These are phyloP conservation scores for Dasypus novemcinctus DNA, from an alignment of 2,113 vertebrate genomes.

Conservation along the genomic window DNA sequence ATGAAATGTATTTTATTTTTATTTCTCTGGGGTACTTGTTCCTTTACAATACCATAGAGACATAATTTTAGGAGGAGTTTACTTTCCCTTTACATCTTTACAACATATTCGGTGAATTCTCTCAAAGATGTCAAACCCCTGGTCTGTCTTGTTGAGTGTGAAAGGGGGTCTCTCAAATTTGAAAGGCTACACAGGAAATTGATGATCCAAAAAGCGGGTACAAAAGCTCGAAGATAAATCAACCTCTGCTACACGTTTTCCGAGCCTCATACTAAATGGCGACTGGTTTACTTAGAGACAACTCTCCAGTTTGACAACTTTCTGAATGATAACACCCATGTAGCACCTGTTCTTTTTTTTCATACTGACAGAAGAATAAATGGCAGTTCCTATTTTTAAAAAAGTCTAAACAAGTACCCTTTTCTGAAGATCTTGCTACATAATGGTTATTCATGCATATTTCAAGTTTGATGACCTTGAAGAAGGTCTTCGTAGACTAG, in stretches of 20 bases:
- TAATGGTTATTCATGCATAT: constrained; percentile 28
- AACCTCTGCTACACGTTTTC: not conserved
- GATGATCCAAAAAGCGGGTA: not conserved
- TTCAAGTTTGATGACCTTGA: constrained; percentile 28
- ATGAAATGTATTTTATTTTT: not conserved
- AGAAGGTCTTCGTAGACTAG: not conserved
- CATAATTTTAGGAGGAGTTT: not conserved
- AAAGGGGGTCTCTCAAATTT: not conserved
- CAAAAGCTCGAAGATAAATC: not conserved
- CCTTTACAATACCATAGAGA: not conserved
- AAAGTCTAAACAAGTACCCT: not conserved
- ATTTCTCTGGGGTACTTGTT: not conserved
- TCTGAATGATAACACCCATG: not conserved
- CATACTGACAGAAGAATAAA: not conserved
- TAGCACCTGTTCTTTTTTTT: constrained; percentile 6
- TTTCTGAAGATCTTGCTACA: not conserved
- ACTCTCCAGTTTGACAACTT: not conserved
- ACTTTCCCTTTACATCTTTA: constrained; percentile 1
- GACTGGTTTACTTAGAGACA: not conserved
- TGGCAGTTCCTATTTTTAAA: not conserved
- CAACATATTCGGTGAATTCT: not conserved
- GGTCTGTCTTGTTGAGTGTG: not conserved
- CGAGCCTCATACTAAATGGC: not conserved
- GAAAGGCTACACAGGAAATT: not conserved
- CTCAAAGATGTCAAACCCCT: not conserved